Percentiles rank a stretch among this genome's conserved stretches.
Evolutionary conservation across 2,888 invertebrate genomes (phyloP).

Genomic region (Ectropis crepuscularia): DNA sequence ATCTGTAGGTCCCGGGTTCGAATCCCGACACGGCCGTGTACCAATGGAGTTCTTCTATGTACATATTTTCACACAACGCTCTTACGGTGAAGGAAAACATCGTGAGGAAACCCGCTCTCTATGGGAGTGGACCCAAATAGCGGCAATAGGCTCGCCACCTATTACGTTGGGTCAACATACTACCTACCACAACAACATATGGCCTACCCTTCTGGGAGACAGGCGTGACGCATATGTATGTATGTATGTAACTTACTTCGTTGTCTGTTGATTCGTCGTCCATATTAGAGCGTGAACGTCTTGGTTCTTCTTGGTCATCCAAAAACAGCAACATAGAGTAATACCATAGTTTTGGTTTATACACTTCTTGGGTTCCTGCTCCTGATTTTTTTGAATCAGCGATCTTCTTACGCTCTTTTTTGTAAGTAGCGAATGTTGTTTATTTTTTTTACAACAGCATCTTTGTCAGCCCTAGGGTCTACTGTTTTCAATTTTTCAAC

Average conservation of each 20-base stretch:
- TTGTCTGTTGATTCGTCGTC: constrained; percentile 1
- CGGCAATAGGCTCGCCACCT: no score
- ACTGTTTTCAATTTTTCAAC: neutral
- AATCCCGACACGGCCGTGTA: no score
- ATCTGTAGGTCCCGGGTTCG: no score
- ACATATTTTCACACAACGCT: no score
- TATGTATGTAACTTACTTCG: constrained; percentile 3
- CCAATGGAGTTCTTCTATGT: no score
- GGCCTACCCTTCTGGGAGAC: no score
- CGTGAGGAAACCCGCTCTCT: no score
- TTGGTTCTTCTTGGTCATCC: neutral
- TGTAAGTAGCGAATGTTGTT: constrained; percentile 1
- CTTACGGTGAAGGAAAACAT: no score
- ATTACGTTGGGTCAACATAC: no score
- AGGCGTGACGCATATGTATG: no score
- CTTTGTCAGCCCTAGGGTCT: neutral
- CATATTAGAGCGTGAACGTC: neutral
- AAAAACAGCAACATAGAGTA: neutral
- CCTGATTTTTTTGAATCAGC: neutral
- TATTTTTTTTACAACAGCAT: neutral
- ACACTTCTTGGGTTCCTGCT: neutral
- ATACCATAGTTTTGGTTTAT: constrained; percentile 1
- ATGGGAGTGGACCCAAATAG: no score
- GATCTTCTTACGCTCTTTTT: constrained; percentile 1
- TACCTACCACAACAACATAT: no score